A percentile compares a stretch with the other conserved stretches of the same genome.
phyloP scores from a whole-genome alignment of 2,888 invertebrate genomes.

The Heliconius erato region DNA sequence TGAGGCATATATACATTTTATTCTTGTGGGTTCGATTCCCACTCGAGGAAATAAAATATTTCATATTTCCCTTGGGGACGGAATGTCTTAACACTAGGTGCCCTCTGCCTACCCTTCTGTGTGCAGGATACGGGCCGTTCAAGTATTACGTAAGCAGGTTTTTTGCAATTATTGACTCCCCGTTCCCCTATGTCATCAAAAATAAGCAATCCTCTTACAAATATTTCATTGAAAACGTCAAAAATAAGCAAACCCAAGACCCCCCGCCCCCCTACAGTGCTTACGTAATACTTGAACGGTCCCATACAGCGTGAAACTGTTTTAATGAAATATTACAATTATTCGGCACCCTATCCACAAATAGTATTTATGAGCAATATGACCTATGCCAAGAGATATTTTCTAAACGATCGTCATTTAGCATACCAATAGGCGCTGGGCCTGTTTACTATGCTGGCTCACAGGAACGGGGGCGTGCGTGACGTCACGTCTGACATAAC shows the following conservation, averaged over 20 bases:
- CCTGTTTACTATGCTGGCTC: constrained; percentile 33
- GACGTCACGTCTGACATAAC: constrained; percentile 48
- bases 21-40: too few relatives aligned
- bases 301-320: too few relatives aligned
- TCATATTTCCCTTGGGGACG: neutral
- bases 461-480: constrained; percentile 44
- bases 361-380: constrained; percentile 10
- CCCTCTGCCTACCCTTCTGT: neutral
- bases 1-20: too few relatives aligned
- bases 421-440: constrained; percentile 26
- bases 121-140: too few relatives aligned
- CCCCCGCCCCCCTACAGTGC: too few relatives aligned
- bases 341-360: neutral
- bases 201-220: too few relatives aligned
- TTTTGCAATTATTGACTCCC: too few relatives aligned
- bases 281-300: too few relatives aligned
- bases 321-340: neutral
- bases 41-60: neutral
- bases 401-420: constrained; percentile 22
- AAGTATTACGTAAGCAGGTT: too few relatives aligned
- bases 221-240: too few relatives aligned
- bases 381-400: constrained; percentile 20
- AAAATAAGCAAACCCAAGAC: too few relatives aligned
- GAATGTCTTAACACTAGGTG: neutral
- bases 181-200: too few relatives aligned